Evolutionary conservation across 2,888 invertebrate genomes (phyloP), one percentile per base, ranked within the genome.

Genomic region (Dorcus hopei): DNA sequence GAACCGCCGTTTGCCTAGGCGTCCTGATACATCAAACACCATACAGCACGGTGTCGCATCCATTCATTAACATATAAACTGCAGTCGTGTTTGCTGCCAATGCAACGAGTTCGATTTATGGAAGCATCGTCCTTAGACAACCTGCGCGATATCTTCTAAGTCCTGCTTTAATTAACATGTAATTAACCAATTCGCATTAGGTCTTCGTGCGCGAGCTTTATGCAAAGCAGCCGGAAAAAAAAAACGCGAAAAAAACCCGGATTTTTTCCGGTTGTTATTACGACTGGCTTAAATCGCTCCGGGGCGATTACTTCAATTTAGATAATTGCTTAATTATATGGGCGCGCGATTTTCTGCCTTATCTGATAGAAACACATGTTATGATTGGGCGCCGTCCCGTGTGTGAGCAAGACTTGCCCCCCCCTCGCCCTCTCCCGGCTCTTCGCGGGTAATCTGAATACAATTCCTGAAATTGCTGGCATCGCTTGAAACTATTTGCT

Each of bases 51-150:
- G 62, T 58, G 65, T 60, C 64, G 61, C 62, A 64, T 67, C 68
- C 66, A 67, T 68, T 70, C 70, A 72, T 72, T 72, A 71, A 64
- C 72, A 72, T 72, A 72, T 67, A 70, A 71, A 71, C 70, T 72
- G 70, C 70, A 60, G 63, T 72, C 70, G 70, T 70, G 71, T 69
- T 63, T 58, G 60, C 59, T 64, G 62, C 62, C 63, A 64, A 61
- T 58, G 57, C 56, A 54, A 58, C 54, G 54, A 51, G 26, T 33
- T 33, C 61, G 61, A 71, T 72, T 69, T 70, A 71, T 67, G 64
- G 66, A 62, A 67, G 67, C 68, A 63, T 65, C 67, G 66, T 68
- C 66, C 65, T 65, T 59, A 62, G 67, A 63, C 68, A 64, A 65
- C 62, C 58, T 57, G 63, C 62, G 66, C 67, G 68, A 68, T 68